phyloP scores from a whole-genome alignment of 2,888 invertebrate genomes.

The Ophion costatus region DNA sequence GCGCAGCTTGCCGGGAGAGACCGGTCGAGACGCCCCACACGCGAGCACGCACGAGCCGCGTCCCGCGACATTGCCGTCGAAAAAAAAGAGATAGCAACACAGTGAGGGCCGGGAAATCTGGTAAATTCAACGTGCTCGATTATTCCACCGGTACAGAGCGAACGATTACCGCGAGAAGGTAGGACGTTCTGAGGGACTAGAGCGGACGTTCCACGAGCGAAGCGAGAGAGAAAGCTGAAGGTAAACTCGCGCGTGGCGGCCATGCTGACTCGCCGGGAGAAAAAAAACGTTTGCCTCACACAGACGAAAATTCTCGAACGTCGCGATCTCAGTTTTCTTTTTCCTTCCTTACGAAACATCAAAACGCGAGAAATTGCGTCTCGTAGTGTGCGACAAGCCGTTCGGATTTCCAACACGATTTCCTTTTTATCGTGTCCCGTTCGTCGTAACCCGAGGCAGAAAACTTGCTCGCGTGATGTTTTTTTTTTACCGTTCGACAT shows the following conservation, averaged over 20 bases:
- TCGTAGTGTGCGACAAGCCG: not conserved
- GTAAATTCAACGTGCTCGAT: not conserved
- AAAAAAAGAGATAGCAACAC: constrained; percentile 1
- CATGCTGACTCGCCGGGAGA: constrained; percentile 55
- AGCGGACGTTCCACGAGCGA: not conserved
- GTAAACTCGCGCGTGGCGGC: constrained; percentile 48
- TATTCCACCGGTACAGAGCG: not conserved
- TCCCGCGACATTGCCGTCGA: not conserved
- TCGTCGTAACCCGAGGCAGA: not conserved
- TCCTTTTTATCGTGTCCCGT: not conserved
- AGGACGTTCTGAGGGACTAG: not conserved
- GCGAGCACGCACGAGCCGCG: constrained; percentile 31
- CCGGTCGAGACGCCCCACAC: constrained; percentile 48
- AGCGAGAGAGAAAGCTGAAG: constrained; percentile 34
- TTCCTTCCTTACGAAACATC: not conserved
- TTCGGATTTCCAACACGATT: not conserved
- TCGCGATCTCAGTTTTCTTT: not conserved
- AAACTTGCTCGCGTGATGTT: not conserved
- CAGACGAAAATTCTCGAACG: not conserved
- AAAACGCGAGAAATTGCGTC: constrained; percentile 11
- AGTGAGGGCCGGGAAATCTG: not conserved
- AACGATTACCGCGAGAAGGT: not conserved
- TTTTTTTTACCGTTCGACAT: not conserved
- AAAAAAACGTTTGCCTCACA: constrained; percentile 16
- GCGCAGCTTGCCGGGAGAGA: constrained; percentile 62